Conservation (phyloP, 2,797 vertebrate genomes). For the Leptoclinus maculatus region DNA sequence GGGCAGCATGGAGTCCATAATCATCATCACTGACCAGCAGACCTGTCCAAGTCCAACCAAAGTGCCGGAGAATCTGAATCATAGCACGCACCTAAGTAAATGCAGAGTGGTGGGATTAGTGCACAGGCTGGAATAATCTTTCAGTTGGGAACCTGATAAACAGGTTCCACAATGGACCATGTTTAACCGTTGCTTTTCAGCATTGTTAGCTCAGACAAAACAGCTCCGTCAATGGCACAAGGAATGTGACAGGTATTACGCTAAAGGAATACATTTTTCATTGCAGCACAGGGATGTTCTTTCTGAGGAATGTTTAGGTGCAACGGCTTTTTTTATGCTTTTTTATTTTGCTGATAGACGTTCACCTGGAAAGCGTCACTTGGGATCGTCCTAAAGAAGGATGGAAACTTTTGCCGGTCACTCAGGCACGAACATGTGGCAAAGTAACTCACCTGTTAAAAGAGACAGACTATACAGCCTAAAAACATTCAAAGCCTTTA, state of each 20-base stretch:
- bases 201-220: not conserved
- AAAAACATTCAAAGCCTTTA: not conserved
- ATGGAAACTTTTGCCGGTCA: constrained; percentile 57
- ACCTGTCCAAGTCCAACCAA: constrained; percentile 79
- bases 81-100: constrained; percentile 61
- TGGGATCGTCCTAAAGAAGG: constrained; percentile 76
- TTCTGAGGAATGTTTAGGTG: not conserved
- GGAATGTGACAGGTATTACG: not conserved
- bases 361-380: constrained; percentile 78
- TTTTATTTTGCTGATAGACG: not conserved
- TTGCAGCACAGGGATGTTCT: not conserved
- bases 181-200: not conserved
- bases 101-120: not conserved
- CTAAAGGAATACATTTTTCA: too few relatives aligned
- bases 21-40: constrained; percentile 77
- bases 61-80: constrained; percentile 73
- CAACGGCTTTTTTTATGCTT: not conserved
- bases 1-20: constrained; percentile 73
- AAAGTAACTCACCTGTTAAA: constrained; percentile 79
- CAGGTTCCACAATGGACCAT: not conserved
- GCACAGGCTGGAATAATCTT: not conserved
- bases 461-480: constrained; percentile 5
- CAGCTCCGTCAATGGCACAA: not conserved
- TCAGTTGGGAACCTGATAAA: not conserved
- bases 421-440: constrained; percentile 73